phyloP scores from a whole-genome alignment of 2,113 vertebrate genomes.

The Axis porcinus region DNA sequence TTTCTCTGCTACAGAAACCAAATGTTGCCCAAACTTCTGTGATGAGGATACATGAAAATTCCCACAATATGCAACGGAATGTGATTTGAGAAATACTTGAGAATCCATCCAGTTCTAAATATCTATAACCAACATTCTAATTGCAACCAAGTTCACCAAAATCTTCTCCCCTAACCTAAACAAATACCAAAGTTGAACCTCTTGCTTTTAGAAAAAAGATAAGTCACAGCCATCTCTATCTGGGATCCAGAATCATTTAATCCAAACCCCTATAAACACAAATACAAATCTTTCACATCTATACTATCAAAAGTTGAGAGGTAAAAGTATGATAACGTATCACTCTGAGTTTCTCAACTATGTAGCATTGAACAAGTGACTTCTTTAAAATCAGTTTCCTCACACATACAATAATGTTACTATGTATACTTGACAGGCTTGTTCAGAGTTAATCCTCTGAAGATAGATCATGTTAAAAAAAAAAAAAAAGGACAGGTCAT shows the following conservation, averaged over 20 bases:
- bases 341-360: neutral
- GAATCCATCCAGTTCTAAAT: neutral
- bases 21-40: neutral
- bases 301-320: neutral
- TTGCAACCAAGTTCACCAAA: neutral
- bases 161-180: neutral
- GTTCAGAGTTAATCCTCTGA: neutral
- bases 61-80: neutral
- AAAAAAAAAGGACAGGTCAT: neutral
- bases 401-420: neutral
- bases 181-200: neutral
- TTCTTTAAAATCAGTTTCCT: neutral
- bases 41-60: neutral
- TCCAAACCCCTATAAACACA: neutral
- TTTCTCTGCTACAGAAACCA: neutral
- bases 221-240: neutral
- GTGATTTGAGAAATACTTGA: slow-evolving; percentile 13
- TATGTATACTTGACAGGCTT: neutral
- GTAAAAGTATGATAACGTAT: neutral
- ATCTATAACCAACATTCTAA: neutral
- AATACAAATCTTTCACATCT: neutral
- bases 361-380: neutral
- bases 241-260: neutral
- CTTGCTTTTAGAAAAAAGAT: neutral
- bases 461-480: no score